Base-by-base conservation (phyloP, 2,797 vertebrate species). In the Glossophaga mutica region DNA sequence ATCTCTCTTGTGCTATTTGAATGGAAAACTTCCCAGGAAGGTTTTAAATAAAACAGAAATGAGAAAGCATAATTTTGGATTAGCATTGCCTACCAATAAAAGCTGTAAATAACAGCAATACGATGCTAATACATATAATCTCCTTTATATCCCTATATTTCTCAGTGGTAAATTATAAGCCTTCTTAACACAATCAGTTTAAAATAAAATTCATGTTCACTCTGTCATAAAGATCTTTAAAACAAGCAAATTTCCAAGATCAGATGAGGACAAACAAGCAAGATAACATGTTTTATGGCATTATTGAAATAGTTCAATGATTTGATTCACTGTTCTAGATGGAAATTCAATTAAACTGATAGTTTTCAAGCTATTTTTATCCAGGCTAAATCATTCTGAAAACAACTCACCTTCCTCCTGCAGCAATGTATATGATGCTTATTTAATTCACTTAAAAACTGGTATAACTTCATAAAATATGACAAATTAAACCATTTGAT, bases 401-500 rank as follows among this genome's bases (percentile, higher is more conserved):
- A 92, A 93, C 37, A 97, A 65, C 62, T 94, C 34, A 81, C 59
- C 62, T 89, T 85, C 59, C 59, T 95, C 39, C 48, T 94, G 59
- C 94, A 89, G 42, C 42, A 87, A 90, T 73, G 68, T 44, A 67
- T 55, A 1, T 32, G 37, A 68, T 32, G 29, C 21, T 92, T 70
- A 92, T 81, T 94, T 88, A 91, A 94, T 92, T 92, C 34, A 88
- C 26, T 93, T 93, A 95, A 78, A 91, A 92, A 87, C 34, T 52
- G 22, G 6, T 86, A 29, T 92, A 55, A 52, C 73, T 95, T 89
- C 48, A 76, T 90, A 83, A 93, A 87, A 4, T 50, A 74, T 90
- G 85, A 93, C 62, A 93, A 96, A 96, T 95, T 96, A 93, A 97
- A 95, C 90, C 44, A 77, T 95, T 88, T 79, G 78, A 96, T 94